Conservation (phyloP, 2,797 vertebrate species). For the Pygocentrus nattereri region DNA sequence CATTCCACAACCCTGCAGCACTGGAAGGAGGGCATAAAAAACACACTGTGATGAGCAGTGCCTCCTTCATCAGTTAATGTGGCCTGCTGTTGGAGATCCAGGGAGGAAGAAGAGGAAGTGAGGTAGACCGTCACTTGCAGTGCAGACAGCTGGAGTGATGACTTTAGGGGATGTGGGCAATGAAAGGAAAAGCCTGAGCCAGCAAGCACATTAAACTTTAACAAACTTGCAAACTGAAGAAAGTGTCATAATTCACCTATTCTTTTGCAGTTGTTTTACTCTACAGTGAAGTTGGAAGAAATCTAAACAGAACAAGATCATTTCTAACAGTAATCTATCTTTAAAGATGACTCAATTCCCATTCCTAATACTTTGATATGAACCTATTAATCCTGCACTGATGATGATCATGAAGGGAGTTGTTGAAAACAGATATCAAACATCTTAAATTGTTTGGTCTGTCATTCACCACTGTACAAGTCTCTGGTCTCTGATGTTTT, state of each 20-base stretch:
- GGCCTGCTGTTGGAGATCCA: slow-evolving; percentile 18
- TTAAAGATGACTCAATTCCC: no score
- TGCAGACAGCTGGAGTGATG: slow-evolving; percentile 15
- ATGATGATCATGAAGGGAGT: no score
- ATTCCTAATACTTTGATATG: no score
- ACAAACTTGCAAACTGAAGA: not conserved
- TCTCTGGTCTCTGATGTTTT: not conserved
- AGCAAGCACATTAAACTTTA: slow-evolving; percentile 7
- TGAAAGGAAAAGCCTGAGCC: not conserved
- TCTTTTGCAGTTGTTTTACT: no score
- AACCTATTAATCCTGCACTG: no score
- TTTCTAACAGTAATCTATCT: no score
- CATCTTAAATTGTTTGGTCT: no score
- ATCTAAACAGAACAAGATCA: no score
- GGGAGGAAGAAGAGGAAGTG: slow-evolving; percentile 17
- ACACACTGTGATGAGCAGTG: slow-evolving; percentile 4
- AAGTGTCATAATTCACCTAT: not conserved
- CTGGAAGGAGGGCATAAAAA: slow-evolving; percentile 35
- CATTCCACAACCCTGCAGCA: slow-evolving; percentile 50
- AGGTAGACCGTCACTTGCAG: not conserved
- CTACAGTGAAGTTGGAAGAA: no score
- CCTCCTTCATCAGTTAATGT: slow-evolving; percentile 17
- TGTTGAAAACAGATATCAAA: no score
- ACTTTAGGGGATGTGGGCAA: slow-evolving; percentile 26
- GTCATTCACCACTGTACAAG: not conserved